A percentile compares a stretch with the other conserved stretches of the same genome.
Conservation (phyloP, 2,113 vertebrate genomes). For the Trochalopteron elliotii region DNA sequence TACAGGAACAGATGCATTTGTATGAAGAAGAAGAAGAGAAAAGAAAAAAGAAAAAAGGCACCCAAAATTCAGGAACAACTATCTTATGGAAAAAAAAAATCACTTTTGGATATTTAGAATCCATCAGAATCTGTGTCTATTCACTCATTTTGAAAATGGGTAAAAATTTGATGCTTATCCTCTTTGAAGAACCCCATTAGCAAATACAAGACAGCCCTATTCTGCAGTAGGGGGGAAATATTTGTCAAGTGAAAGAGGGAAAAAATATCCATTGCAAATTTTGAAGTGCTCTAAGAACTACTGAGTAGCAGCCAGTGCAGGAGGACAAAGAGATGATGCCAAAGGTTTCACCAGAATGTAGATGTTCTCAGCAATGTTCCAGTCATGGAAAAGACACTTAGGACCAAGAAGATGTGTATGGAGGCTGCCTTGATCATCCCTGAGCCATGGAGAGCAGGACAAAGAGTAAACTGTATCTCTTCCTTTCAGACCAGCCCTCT, state of each 20-base stretch:
- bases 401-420: not conserved
- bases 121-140: not conserved
- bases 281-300: not conserved
- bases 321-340: not conserved
- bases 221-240: not conserved
- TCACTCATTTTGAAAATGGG: not conserved
- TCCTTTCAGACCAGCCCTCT: not conserved
- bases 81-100: slow-evolving; percentile 16
- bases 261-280: not conserved
- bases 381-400: not conserved
- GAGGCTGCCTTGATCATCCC: not conserved
- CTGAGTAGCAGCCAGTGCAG: not conserved
- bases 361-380: not conserved
- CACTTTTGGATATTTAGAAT: not conserved
- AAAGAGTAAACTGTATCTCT: not conserved
- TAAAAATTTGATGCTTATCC: not conserved
- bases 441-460: not conserved
- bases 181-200: not conserved
- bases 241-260: not conserved
- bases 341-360: not conserved
- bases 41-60: rapidly evolving
- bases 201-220: not conserved
- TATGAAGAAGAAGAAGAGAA: not conserved
- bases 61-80: not conserved
- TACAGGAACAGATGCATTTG: slow-evolving; percentile 33